A percentile compares a stretch with the other conserved stretches of the same genome.
phyloP scores from a whole-genome alignment of 2,113 vertebrate genomes.

The Marmota flaviventris region DNA sequence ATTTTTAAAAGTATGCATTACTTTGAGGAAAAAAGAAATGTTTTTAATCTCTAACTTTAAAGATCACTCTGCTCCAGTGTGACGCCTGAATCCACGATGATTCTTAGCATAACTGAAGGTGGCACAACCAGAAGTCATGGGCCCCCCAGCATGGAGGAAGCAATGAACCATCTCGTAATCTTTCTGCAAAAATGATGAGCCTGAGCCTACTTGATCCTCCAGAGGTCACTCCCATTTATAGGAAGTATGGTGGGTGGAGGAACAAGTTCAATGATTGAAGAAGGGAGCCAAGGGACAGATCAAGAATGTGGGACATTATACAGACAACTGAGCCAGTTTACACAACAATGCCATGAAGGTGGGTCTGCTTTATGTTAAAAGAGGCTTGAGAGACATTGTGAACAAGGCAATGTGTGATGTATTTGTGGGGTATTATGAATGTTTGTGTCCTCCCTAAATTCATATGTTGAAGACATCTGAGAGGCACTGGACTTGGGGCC shows the following conservation, averaged over 20 bases:
- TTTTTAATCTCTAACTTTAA: neutral
- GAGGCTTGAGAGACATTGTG: neutral
- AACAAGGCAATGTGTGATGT: no score
- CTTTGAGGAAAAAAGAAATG: neutral
- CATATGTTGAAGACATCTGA: neutral
- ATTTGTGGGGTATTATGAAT: neutral
- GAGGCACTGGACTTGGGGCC: rapidly evolving
- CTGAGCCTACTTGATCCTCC: neutral
- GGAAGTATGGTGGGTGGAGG: neutral
- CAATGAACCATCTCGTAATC: neutral
- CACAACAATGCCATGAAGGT: neutral
- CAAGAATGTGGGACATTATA: neutral
- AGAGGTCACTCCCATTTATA: neutral
- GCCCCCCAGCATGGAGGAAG: neutral
- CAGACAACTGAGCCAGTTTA: neutral
- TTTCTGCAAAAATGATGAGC: neutral
- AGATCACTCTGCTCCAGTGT: neutral
- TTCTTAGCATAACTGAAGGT: neutral
- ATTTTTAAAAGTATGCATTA: neutral
- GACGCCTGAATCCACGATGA: neutral
- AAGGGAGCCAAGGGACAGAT: neutral
- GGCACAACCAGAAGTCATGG: neutral
- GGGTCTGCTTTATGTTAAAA: neutral
- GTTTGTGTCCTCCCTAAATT: neutral
- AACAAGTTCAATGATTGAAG: neutral